Evolutionary conservation across 2,888 invertebrate genomes (phyloP), one percentile per base, ranked within the genome.

Genomic region (Monoplex corrugatus): DNA sequence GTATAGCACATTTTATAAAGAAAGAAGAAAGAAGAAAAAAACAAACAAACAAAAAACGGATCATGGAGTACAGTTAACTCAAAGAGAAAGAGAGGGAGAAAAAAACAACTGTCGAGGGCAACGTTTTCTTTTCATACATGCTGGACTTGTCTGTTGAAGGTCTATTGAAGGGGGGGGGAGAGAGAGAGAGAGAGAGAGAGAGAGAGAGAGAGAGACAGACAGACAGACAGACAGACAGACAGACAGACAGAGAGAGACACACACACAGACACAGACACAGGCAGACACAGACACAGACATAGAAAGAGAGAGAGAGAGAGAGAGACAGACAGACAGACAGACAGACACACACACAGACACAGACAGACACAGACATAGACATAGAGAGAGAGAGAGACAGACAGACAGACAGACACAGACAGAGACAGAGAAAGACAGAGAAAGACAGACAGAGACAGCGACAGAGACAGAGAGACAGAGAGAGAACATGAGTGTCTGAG

Each of bases 311-410:
- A 35, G 72, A 72, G 72, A 35, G 35, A 35, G 13, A 23, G 3
- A 8, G 3, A 35, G 35, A 35, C 72, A 72, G 35, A 72, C 72
- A 35, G 35, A 35, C 72, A 72, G 35, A 35, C 72, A 72, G 35
- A 35, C 72, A 72, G 35, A 35, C 72, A 72, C 72, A 35, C 72
- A 72, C 72, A 35, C 72, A 72, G 35, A 35, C 72, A 35, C 72
- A 72, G 35, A 72, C 72, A 72, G 35, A 72, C 72, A 72, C 72
- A 35, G 35, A 72, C 72, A 72, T 35, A 72, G 35, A 72, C 72
- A 72, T 35, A 72, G 35, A 72, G 13, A 35, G 35, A 72, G 35
- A 35, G 35, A 35, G 35, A 35, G 40, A 78, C 40, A 10, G 19
- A 78, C 40, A 40, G 0, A 78, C 38, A 78, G 2, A 40, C 38